A percentile compares a stretch with the other conserved stretches of the same genome.
These are phyloP conservation scores for Apogon hyalosoma DNA, from an alignment of 2,797 vertebrate species.

Conservation along the genomic window DNA sequence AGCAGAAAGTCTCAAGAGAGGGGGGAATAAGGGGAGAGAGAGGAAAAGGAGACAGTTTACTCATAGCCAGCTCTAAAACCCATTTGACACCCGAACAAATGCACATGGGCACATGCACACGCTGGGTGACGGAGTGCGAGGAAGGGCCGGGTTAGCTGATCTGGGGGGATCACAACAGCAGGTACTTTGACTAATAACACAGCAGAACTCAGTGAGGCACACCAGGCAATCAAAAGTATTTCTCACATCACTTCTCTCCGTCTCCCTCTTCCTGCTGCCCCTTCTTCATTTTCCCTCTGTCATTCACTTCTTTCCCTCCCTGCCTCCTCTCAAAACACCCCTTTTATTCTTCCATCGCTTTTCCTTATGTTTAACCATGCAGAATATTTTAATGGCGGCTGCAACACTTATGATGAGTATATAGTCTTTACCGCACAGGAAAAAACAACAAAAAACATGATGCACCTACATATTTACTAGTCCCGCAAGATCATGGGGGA, in stretches of 20 bases:
- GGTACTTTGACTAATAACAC: conserved; percentile 75
- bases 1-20: conserved; percentile 39
- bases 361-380: no score
- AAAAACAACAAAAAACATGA: no score
- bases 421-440: no score
- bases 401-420: no score
- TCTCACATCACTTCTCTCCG: conserved; percentile 66
- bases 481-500: no score
- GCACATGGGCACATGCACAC: conserved; percentile 32
- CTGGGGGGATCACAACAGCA: conserved; percentile 57
- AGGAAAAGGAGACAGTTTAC: conserved; percentile 32
- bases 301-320: conserved; percentile 14
- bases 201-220: conserved; percentile 68
- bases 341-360: no score
- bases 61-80: conserved; percentile 45
- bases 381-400: no score
- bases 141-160: conserved; percentile 36
- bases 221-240: conserved; percentile 75
- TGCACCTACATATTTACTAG: no score
- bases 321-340: conserved; percentile 5
- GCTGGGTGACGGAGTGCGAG: conserved; percentile 19
- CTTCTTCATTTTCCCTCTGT: conserved; percentile 32
- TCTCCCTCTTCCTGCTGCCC: conserved; percentile 59
- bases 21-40: background rate
- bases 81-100: conserved; percentile 43